phyloP scores from a whole-genome alignment of 2,888 invertebrate species.

The Ormyrus rosae region DNA sequence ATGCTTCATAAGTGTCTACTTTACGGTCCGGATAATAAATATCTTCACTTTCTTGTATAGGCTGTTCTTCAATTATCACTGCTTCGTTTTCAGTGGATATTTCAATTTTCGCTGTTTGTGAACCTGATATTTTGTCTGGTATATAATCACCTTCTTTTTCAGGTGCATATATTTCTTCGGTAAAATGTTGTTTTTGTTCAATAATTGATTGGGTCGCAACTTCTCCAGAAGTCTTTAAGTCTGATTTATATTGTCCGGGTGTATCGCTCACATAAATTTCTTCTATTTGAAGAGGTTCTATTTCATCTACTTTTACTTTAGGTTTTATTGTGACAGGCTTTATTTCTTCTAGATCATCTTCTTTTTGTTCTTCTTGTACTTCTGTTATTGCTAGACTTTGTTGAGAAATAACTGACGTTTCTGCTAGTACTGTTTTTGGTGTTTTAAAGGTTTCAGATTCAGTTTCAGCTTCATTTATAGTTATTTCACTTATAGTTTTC shows the following conservation, averaged over 20 bases:
- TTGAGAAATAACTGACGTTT: slow-evolving; percentile 79
- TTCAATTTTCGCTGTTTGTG: slow-evolving; percentile 80
- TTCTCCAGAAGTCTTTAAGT: slow-evolving; percentile 88
- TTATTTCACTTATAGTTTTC: slow-evolving; percentile 81
- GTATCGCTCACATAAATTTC: slow-evolving; percentile 84
- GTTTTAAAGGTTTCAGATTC: slow-evolving; percentile 76
- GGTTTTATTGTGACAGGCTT: slow-evolving; percentile 78
- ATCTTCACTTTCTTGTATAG: slow-evolving; percentile 83
- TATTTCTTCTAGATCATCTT: slow-evolving; percentile 78
- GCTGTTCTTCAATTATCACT: slow-evolving; percentile 78
- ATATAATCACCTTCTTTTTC: slow-evolving; percentile 83
- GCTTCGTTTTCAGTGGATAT: slow-evolving; percentile 80
- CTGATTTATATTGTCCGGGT: slow-evolving; percentile 87
- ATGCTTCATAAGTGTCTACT: slow-evolving; percentile 66
- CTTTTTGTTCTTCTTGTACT: slow-evolving; percentile 80
- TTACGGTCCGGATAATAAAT: slow-evolving; percentile 74
- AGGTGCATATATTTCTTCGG: slow-evolving; percentile 82
- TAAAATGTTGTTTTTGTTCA: slow-evolving; percentile 81
- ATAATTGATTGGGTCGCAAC: slow-evolving; percentile 82
- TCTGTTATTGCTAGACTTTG: slow-evolving; percentile 82
- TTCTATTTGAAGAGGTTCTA: slow-evolving; percentile 82
- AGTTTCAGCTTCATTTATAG: slow-evolving; percentile 80
- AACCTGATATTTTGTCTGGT: slow-evolving; percentile 79
- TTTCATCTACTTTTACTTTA: slow-evolving; percentile 80
- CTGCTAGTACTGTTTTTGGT: slow-evolving; percentile 78